A percentile compares a stretch with the other conserved stretches of the same genome.
phyloP scores from a whole-genome alignment of 2,797 vertebrate genomes.

The Eleutherodactylus coqui region DNA sequence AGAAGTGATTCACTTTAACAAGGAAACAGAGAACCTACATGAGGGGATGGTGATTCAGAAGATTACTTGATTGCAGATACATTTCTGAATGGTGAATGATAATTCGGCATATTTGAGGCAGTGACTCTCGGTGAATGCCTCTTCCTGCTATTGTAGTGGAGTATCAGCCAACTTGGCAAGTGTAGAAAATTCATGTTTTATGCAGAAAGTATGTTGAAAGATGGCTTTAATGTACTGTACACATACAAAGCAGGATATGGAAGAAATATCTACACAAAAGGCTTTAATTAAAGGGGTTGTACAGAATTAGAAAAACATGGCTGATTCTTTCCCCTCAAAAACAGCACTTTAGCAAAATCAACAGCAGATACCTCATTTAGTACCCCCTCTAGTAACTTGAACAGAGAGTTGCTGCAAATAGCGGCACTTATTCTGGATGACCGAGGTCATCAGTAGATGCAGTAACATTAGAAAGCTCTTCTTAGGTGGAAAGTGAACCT shows the following conservation, averaged over 20 bases:
- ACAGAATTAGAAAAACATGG: neutral
- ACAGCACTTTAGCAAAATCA: neutral
- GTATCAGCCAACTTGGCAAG: neutral
- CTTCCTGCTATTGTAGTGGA: neutral
- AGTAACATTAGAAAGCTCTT: too few species aligned
- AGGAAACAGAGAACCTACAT: constrained; percentile 1
- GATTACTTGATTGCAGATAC: constrained; percentile 11
- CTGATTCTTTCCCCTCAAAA: neutral
- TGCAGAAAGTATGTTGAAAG: neutral
- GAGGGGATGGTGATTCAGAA: neutral
- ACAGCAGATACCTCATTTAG: too few species aligned
- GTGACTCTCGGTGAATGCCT: neutral
- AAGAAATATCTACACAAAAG: neutral
- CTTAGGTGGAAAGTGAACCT: too few species aligned
- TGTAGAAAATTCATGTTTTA: neutral
- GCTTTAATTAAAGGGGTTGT: too few species aligned
- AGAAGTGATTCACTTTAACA: constrained; percentile 28
- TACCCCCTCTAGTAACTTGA: too few species aligned
- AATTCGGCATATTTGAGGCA: neutral
- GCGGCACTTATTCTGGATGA: too few species aligned
- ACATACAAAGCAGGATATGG: neutral
- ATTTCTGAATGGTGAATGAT: constrained; percentile 31
- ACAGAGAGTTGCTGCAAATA: too few species aligned
- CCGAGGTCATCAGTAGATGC: too few species aligned
- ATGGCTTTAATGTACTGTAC: neutral